Evolutionary conservation across 2,797 vertebrate species (phyloP), one percentile per base, ranked within the genome.

Genomic region (Adelosebastes latens): DNA sequence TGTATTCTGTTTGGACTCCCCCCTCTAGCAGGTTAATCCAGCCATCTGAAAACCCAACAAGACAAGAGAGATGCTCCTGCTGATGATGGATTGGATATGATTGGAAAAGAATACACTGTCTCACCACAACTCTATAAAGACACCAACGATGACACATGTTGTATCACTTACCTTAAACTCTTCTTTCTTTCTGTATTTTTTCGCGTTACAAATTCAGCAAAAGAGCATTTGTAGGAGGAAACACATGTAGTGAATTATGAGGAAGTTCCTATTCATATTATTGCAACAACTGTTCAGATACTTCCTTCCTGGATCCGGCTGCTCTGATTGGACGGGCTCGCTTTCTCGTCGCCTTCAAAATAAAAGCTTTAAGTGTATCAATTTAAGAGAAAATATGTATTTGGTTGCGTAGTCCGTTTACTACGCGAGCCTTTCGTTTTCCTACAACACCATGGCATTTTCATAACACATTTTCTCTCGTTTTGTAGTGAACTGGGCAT

Each of bases 231-330:
- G 34, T 9, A 39, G 1, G 9, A 87, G 60, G 76, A 77, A 91
- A 88, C 46, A 34, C 75, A 34, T 72, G 61, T 7, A 52, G 1
- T 66, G 65, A 78, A 82, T 34, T 70, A 88, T 49, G 24, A 80
- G 91, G 88, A 92, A 91, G 86, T 88, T 66, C 11, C 10, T 63
- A 8, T 69, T 66, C 86, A 84, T 74, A 42, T 72, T 72, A 20
- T 58, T 77, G 76, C 74, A 79, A 66, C 68, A 80, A 83, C 80
- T 59, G 85, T 24, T 60, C n/a, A 53, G 81, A 83, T 22, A 83
- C 88, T 95, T 96, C 93, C 95, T 94, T 92, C 94, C 91, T 75
- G 89, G 32, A 59, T 70, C 22, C 6, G 20, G 16, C 12, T 14
- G 4, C 20, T 85, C 75, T 88, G 88, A 95, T 95, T 95, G 94